phyloP scores from a whole-genome alignment of 2,797 vertebrate species.

The Columba guinea region DNA sequence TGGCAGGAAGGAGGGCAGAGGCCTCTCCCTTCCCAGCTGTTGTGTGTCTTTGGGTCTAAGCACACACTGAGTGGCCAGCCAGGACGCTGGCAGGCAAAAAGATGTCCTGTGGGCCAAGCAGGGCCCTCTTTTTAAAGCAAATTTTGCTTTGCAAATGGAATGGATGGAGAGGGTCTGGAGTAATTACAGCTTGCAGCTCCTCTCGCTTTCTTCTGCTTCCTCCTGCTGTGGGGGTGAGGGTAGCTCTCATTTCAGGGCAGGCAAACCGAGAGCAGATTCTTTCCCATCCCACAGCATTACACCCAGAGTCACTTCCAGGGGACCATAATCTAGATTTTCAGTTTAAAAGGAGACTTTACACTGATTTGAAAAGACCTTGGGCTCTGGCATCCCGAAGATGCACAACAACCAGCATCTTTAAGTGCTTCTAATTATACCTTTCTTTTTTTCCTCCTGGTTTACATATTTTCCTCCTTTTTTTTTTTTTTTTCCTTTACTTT shows the following conservation, averaged over 20 bases:
- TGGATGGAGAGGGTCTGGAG: not conserved
- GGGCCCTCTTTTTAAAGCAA: not conserved
- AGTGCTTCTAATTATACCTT: not conserved
- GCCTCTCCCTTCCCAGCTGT: constrained; percentile 28
- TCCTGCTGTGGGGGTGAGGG: not conserved
- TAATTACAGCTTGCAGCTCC: not conserved
- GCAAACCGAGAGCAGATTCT: not conserved
- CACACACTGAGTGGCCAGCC: not conserved
- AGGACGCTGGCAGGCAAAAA: not conserved
- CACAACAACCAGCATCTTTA: not conserved
- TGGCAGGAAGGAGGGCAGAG: constrained; percentile 18
- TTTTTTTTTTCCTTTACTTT: not conserved
- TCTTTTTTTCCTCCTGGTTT: not conserved
- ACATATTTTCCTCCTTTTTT: not conserved
- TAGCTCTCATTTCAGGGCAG: not conserved
- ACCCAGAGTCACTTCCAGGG: not conserved
- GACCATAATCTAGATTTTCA: not conserved
- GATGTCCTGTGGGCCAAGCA: not conserved
- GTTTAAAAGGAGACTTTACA: not conserved
- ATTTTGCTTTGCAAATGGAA: not conserved
- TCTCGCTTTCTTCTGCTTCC: not conserved
- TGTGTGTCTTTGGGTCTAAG: not conserved
- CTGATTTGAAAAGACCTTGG: not conserved
- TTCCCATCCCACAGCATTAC: not conserved
- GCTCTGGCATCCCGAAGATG: not conserved